Conservation (phyloP, 2,797 vertebrate genomes). For the Silurus aristotelis region DNA sequence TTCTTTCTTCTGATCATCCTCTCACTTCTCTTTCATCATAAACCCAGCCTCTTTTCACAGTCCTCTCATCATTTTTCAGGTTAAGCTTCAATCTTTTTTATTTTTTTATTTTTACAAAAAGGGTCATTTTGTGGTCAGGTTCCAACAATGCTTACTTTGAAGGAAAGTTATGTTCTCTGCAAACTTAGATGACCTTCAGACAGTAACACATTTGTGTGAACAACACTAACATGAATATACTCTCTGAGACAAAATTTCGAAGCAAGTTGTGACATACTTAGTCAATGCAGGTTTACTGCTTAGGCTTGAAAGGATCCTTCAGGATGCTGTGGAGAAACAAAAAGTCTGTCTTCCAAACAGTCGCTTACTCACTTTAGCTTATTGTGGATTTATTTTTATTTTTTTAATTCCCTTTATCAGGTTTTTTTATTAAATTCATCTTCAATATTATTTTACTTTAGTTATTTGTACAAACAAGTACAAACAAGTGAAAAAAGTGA, state of each 20-base stretch:
- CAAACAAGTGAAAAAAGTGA: background rate
- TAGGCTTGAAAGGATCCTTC: background rate
- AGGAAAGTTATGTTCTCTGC: background rate
- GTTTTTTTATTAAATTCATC: background rate
- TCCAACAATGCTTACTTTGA: constrained; percentile 28
- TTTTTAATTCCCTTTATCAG: background rate
- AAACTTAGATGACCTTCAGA: constrained; percentile 22
- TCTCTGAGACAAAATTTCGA: constrained; percentile 24
- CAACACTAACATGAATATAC: constrained; percentile 1
- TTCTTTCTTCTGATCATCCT: constrained; percentile 34
- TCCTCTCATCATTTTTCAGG: constrained; percentile 39
- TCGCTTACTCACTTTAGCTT: background rate
- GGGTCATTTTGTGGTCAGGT: constrained; percentile 9
- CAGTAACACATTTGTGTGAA: constrained; percentile 28
- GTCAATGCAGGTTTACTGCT: background rate
- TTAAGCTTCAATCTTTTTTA: constrained; percentile 3
- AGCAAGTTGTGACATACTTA: constrained; percentile 17
- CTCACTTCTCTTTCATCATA: background rate
- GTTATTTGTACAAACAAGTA: background rate
- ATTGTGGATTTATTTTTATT: background rate
- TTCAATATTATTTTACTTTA: background rate
- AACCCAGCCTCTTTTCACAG: background rate
- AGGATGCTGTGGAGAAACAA: background rate
- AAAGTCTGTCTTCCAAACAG: background rate
- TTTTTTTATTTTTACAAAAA: background rate